These are phyloP conservation scores for Ctenodactylus gundi DNA, from an alignment of 2,113 vertebrate genomes.

Conservation along the genomic window DNA sequence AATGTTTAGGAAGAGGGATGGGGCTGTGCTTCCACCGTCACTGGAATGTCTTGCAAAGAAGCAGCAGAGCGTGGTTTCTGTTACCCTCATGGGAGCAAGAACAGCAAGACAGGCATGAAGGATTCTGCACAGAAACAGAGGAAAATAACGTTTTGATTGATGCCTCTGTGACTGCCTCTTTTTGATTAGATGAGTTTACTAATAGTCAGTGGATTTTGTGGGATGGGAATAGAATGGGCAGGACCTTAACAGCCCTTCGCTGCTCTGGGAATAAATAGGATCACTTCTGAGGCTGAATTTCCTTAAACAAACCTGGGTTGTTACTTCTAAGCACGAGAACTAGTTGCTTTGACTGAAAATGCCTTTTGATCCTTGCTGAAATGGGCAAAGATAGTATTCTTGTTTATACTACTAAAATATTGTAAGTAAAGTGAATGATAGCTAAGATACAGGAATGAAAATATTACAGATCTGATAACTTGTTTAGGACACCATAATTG, in stretches of 20 bases:
- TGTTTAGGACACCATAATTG: background rate
- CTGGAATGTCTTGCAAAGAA: background rate
- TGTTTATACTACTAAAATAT: background rate
- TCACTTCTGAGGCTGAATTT: background rate
- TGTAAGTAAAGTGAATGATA: background rate
- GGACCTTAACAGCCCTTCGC: background rate
- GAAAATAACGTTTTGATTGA: background rate
- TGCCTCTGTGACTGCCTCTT: background rate
- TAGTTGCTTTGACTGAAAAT: background rate
- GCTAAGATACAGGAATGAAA: background rate
- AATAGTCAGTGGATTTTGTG: background rate
- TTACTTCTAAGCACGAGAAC: background rate
- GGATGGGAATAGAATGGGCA: too few species aligned
- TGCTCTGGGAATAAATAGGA: background rate
- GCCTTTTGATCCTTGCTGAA: background rate
- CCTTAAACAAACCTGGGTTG: background rate
- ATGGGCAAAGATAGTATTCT: too few species aligned
- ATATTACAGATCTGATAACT: background rate
- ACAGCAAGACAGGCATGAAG: too few species aligned
- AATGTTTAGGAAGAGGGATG: background rate
- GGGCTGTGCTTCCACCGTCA: background rate
- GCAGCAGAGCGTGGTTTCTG: background rate
- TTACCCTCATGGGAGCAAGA: accelerated
- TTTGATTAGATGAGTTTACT: background rate
- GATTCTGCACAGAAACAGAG: background rate